These are phyloP conservation scores for Peromyscus californicus DNA, from an alignment of 2,113 vertebrate genomes.

Conservation along the genomic window DNA sequence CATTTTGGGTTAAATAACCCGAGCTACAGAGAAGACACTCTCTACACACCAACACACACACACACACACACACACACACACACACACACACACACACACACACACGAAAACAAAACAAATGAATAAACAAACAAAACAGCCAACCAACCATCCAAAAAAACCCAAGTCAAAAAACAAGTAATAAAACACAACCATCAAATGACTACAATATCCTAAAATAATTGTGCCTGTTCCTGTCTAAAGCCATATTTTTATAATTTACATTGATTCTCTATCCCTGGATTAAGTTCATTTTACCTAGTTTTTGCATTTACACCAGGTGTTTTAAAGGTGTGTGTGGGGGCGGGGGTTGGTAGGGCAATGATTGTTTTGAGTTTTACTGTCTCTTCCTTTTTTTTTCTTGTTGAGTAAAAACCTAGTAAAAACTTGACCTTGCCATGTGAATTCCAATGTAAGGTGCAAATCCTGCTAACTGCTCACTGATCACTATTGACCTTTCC, in stretches of 20 bases:
- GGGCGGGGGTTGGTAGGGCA: neutral
- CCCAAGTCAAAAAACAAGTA: neutral
- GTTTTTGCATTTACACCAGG: neutral
- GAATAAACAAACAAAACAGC: neutral
- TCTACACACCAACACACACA: neutral
- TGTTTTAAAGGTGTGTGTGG: neutral
- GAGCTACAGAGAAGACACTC: neutral
- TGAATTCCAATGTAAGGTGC: conserved; percentile 25
- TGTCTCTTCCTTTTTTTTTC: neutral
- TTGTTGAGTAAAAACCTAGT: neutral
- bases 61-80: neutral
- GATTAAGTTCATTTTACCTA: conserved; percentile 32
- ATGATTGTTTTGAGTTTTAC: conserved; percentile 39
- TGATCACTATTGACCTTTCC: neutral
- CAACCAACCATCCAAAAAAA: neutral
- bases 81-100: neutral
- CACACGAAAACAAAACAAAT: no score
- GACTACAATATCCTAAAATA: neutral
- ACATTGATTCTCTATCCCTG: neutral
- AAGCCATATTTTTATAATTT: neutral
- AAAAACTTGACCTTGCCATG: neutral
- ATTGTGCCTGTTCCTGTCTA: neutral
- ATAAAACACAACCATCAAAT: neutral
- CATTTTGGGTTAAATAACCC: neutral
- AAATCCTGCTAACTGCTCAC: neutral